Conservation (phyloP, 1,140 invertebrate genomes). For the Cryptotermes secundus region DNA sequence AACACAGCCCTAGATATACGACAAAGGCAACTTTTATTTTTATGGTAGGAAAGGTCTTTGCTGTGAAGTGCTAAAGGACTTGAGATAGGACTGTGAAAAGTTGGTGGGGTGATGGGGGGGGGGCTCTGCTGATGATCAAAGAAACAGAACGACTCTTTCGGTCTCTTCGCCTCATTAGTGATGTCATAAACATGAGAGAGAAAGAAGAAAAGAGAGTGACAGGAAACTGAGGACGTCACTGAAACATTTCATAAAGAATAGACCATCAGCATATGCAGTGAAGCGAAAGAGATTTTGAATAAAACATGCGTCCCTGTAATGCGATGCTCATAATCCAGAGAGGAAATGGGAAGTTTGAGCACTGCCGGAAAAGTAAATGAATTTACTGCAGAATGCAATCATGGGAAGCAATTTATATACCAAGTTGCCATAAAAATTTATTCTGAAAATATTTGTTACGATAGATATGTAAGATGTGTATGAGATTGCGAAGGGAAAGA, state of each 20-base stretch:
- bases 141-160: not conserved
- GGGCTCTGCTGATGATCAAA: not conserved
- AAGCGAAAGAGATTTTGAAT: not conserved
- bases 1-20: not conserved
- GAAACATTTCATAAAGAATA: not conserved
- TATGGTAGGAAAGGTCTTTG: not conserved
- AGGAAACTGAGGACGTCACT: not conserved
- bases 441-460: not conserved
- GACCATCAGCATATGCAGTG: not conserved
- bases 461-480: too few relatives aligned
- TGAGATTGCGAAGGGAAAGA: too few relatives aligned
- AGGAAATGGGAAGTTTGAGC: not conserved
- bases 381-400: not conserved
- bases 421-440: not conserved
- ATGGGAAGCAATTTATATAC: not conserved
- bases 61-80: not conserved
- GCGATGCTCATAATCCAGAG: not conserved
- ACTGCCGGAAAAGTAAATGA: not conserved
- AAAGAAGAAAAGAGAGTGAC: not conserved
- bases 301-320: not conserved
- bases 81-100: not conserved
- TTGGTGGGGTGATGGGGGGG: accelerated
- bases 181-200: not conserved
- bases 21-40: not conserved
- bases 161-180: not conserved